Conservation (phyloP, 1,140 invertebrate species). For the Idris sp. region DNA sequence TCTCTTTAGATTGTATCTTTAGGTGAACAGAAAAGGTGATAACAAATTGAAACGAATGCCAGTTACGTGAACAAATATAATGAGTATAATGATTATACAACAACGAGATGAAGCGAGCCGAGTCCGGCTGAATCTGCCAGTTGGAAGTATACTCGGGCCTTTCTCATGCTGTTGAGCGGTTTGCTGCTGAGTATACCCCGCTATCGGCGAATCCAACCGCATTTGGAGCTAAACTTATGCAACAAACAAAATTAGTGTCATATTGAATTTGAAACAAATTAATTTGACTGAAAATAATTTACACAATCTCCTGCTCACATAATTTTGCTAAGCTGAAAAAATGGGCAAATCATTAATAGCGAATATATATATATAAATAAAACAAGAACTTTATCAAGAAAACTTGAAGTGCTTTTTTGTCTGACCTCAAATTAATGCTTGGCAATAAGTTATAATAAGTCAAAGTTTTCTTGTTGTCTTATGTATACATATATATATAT, state of each 20-base stretch:
- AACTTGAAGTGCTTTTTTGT: no score
- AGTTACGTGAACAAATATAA: constrained; percentile 36
- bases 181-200: constrained; percentile 78
- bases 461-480: no score
- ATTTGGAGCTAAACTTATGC: constrained; percentile 72
- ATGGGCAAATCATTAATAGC: no score
- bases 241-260: constrained; percentile 66
- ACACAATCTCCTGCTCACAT: constrained; percentile 39
- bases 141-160: constrained; percentile 78
- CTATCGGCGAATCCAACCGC: constrained; percentile 74
- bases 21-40: constrained; percentile 40
- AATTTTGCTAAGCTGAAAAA: constrained; percentile 71
- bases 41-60: constrained; percentile 31
- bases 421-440: no score
- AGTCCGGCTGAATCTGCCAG: constrained; percentile 75
- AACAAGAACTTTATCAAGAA: no score
- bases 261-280: constrained; percentile 49
- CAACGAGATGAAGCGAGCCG: constrained; percentile 49
- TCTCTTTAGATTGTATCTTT: no score
- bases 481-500: no score
- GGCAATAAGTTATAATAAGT: no score
- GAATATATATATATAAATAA: no score
- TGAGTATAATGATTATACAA: constrained; percentile 53
- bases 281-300: constrained; percentile 65
- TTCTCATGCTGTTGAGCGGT: constrained; percentile 79